These are phyloP conservation scores for Vireo griseus DNA, from an alignment of 2,797 vertebrate genomes.

Conservation along the genomic window DNA sequence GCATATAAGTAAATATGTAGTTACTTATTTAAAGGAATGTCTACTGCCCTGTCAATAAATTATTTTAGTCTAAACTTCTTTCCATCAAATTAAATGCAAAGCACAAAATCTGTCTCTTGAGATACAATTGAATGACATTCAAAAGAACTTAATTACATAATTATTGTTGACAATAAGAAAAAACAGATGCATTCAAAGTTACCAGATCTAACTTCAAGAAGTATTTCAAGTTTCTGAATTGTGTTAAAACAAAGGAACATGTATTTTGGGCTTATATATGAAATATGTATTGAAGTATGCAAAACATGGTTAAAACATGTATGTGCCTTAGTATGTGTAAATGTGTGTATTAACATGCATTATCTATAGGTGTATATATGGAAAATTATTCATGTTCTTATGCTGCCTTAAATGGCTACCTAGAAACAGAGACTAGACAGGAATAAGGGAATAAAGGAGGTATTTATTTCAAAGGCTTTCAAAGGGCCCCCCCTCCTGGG, in stretches of 20 bases:
- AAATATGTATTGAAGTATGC: not conserved
- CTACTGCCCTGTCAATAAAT: not conserved
- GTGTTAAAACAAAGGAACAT: not conserved
- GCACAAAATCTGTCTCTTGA: not conserved
- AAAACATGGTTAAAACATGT: not conserved
- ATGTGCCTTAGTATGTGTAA: not conserved
- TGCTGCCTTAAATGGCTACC: too few species aligned
- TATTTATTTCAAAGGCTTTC: too few species aligned
- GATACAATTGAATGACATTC: not conserved
- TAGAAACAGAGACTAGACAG: too few species aligned
- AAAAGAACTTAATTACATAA: not conserved
- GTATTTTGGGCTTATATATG: not conserved
- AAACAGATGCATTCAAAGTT: not conserved
- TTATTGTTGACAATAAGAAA: not conserved
- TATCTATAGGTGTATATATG: accelerated
- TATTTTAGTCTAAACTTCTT: not conserved
- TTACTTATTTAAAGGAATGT: not conserved
- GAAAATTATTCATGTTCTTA: not conserved
- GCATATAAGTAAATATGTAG: not conserved
- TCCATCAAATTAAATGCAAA: not conserved
- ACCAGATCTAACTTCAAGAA: not conserved
- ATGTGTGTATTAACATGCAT: not conserved
- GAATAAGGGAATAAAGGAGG: too few species aligned
- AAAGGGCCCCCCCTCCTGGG: too few species aligned
- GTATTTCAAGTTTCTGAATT: not conserved